Evolutionary conservation across 1,140 invertebrate species (phyloP), one percentile per base, ranked within the genome.

Genomic region (Nephila pilipes): DNA sequence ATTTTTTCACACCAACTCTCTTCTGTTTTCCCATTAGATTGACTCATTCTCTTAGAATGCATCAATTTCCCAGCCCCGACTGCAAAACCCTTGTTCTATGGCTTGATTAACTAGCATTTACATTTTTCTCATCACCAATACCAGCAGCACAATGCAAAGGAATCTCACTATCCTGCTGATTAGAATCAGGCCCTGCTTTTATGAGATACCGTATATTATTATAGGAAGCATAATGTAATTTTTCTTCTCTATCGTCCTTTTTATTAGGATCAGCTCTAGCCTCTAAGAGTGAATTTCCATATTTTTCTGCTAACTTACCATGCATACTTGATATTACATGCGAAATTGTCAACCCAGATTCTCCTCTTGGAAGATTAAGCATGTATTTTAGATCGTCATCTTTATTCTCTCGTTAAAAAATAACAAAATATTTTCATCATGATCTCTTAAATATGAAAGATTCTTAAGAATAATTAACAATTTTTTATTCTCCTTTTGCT

Each of bases 321-420:
- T 12, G 2, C 60, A 63, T 63, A 25, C 60, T 63, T 63, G 60
- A 63, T 63, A 63, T 10, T 63, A 63, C 60, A 63, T 63, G 60
- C 60, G 10, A 12, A 3, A 63, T 63, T 63, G 60, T 63, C n/a
- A 63, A 12, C 60, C 10, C n/a, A 63, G 60, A 63, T 63, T 63
- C 60, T 63, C 60, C 60, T 63, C 60, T 63, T 63, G 60, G 2
- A 63, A 63, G 60, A 63, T 63, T 63, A 63, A 63, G 60, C 2
- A 63, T 63, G 60, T 63, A 63, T 63, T 63, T 63, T 25, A 63
- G 60, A 63, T 63, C 60, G 60, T 63, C 60, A 63, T 63, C 60
- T 63, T 63, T 63, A 63, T 63, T 63, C 60, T 63, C n/a, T 63
- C 18, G 60, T 63, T 3, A 63, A 63, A 63, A 63, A 63, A 3